Conservation (phyloP, 30 jellyfish, hydroid and myxozoan species). For the Pelagia noctiluca region DNA sequence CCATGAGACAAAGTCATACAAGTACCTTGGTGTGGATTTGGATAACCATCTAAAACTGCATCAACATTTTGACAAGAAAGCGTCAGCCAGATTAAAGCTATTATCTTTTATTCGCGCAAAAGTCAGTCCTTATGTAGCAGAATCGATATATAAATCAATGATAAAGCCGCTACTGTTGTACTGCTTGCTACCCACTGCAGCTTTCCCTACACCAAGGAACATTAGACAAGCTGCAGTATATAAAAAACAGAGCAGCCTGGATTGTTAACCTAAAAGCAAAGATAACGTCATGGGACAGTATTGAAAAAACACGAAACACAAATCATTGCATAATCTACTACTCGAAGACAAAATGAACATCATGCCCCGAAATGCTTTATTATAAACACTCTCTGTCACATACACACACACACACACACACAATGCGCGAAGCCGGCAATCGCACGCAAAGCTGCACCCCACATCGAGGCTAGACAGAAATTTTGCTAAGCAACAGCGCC, state of each 20-base stretch:
- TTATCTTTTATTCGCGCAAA: slow-evolving; percentile 39
- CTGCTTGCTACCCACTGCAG: slow-evolving; percentile 74
- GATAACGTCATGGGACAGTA: no score
- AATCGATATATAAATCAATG: slow-evolving; percentile 46
- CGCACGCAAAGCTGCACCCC: no score
- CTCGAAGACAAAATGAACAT: background rate
- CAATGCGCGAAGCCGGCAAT: no score
- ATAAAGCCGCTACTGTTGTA: slow-evolving; percentile 53
- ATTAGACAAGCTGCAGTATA: slow-evolving; percentile 24
- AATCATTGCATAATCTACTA: slow-evolving; percentile 19
- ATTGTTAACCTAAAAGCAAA: no score
- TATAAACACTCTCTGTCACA: no score
- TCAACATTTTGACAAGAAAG: slow-evolving; percentile 55
- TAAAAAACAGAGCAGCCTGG: slow-evolving; percentile 8
- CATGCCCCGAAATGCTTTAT: no score
- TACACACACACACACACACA: no score
- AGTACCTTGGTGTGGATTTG: no score
- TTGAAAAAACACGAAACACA: no score
- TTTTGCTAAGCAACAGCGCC: no score
- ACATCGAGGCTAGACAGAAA: no score
- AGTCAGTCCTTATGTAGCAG: slow-evolving; percentile 39
- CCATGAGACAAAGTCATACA: no score
- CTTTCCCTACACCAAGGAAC: slow-evolving; percentile 58
- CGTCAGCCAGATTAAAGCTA: slow-evolving; percentile 57
- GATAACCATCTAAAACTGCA: slow-evolving; percentile 59